Base-by-base conservation (phyloP, 2,888 invertebrate species). In the Drosophila birchii region DNA sequence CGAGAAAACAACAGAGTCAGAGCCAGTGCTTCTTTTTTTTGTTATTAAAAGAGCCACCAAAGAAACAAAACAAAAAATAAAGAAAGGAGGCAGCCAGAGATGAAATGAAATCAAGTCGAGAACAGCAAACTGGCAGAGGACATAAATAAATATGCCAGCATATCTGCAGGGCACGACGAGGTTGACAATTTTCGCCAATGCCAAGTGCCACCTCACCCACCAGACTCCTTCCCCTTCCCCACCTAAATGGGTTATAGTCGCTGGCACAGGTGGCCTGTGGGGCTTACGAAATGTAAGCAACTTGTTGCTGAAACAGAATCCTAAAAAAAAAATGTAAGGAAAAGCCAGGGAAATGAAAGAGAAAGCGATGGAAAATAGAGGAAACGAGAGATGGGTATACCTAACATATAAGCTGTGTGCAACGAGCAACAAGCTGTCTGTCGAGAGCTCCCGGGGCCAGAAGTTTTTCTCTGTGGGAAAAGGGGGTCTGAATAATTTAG, bases 221-320 rank as follows among this genome's bases (percentile, higher is more conserved):
- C 47, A 41, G 16, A 36, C 29, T 29, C 39, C 32, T 39, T 29
- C 56, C 26, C 18, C 34, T 5, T 3, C 1, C 54, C 11, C 47
- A 36, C 23, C 16, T 41, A 66, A 66, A 66, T 51, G 72, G 75
- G 72, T 72, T 75, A 75, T 53, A 56, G 41, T 41, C 71, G 39
- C 18, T 39, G 75, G 44, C 67, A 18, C 66, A 75, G 75, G 56
- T 58, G 75, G 72, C 43, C 71, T 57, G 54, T 54, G 54, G 63
- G 70, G 75, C 67, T 73, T 68, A 64, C 49, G 39, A 59, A 75
- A 61, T 58, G 76, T 59, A 60, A 67, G 78, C 78, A 70, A 80
- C 78, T 80, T 70, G 78, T 80, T 78, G 81, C 81, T 73, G 47
- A 66, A 75, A 75, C 56, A 75, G 66, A 47, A 64, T 66, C 53